These are phyloP conservation scores for Theretra japonica DNA, from an alignment of 2,888 invertebrate genomes.

Conservation along the genomic window DNA sequence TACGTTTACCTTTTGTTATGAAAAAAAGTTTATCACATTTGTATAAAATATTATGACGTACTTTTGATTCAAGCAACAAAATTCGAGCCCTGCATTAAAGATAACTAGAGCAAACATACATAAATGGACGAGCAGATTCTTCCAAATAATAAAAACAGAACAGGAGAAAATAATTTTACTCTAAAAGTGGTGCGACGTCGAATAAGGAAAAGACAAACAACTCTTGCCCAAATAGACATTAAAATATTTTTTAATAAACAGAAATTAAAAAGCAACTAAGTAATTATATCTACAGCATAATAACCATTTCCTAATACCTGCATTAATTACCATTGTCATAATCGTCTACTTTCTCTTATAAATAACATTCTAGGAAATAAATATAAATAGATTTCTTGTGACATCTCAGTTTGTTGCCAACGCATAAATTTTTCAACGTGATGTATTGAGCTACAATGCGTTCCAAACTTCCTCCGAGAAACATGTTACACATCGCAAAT, in stretches of 20 bases:
- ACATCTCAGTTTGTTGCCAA: not conserved
- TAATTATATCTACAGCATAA: not conserved
- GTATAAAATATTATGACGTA: too few species aligned
- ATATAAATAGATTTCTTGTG: not conserved
- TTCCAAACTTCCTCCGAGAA: too few species aligned
- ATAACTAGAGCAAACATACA: not conserved
- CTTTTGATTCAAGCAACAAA: too few species aligned
- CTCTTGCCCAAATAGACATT: slow-evolving; percentile 7
- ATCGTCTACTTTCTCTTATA: not conserved
- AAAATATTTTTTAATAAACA: slow-evolving; percentile 6
- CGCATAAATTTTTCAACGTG: not conserved
- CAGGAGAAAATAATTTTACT: slow-evolving; percentile 7
- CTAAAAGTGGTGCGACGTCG: not conserved
- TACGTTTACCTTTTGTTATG: too few species aligned
- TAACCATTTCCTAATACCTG: not conserved
- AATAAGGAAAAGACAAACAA: slow-evolving; percentile 9
- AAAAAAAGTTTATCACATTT: too few species aligned
- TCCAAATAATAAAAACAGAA: slow-evolving; percentile 2
- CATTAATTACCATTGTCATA: not conserved
- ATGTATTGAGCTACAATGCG: too few species aligned
- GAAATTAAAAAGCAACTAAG: not conserved
- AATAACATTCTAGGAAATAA: not conserved
- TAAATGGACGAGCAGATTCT: not conserved
- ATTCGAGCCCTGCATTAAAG: not conserved
- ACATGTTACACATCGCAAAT: too few species aligned